phyloP scores from a whole-genome alignment of 2,888 invertebrate species.

The Cryptophagus acutangulus region DNA sequence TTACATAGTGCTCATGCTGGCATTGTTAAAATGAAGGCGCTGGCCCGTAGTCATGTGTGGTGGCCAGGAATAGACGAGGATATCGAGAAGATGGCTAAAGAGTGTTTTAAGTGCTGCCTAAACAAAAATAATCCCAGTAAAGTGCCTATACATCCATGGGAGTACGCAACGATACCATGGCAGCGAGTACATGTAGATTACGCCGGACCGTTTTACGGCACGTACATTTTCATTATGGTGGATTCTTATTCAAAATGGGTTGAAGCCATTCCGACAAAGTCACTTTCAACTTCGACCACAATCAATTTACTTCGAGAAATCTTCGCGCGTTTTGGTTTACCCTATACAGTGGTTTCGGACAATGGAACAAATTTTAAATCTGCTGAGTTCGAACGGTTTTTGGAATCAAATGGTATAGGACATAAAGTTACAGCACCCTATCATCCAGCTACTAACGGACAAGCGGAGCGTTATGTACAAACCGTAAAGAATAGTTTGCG shows the following conservation, averaged over 20 bases:
- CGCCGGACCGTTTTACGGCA: slow-evolving; percentile 14
- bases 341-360: slow-evolving; percentile 17
- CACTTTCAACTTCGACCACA: slow-evolving; percentile 11
- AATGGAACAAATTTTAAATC: slow-evolving; percentile 16
- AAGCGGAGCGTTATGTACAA: slow-evolving; percentile 12
- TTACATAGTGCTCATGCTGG: slow-evolving; percentile 22
- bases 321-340: slow-evolving; percentile 17
- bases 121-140: slow-evolving; percentile 3
- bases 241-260: slow-evolving; percentile 22
- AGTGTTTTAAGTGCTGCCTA: neutral
- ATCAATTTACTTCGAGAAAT: slow-evolving; percentile 10
- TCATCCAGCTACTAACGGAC: slow-evolving; percentile 22
- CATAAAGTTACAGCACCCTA: slow-evolving; percentile 18
- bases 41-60: slow-evolving; percentile 6
- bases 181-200: slow-evolving; percentile 16
- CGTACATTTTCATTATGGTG: slow-evolving; percentile 16
- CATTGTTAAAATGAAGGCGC: slow-evolving; percentile 14
- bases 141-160: neutral
- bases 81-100: neutral
- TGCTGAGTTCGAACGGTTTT: slow-evolving; percentile 21
- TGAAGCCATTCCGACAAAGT: slow-evolving; percentile 15
- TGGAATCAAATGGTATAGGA: slow-evolving; percentile 18
- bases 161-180: slow-evolving; percentile 10
- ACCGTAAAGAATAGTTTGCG: neutral
- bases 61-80: neutral